Evolutionary conservation across 2,888 invertebrate species (phyloP), one percentile per base, ranked within the genome.

Genomic region (Tenthredo amoena): DNA sequence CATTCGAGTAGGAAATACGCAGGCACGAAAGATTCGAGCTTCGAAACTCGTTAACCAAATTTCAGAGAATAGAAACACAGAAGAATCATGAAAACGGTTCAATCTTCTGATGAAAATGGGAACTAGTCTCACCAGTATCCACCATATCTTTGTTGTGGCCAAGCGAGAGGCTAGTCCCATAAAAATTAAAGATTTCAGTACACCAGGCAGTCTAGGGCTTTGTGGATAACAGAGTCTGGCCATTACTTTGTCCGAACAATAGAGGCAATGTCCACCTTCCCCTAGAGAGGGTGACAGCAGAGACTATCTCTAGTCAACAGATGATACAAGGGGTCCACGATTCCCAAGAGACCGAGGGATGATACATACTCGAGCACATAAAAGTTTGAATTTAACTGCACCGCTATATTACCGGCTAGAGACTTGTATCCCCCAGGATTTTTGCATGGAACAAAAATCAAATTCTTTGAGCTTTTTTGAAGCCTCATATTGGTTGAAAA

Each of bases 131-230:
- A 15, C 18, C 34, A 34, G 31, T 34, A 12, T 2, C 15, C 3
- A 31, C 5, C 34, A 68, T 34, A 18, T 68, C 68, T 18, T 26
- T 34, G 68, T 68, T 68, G 18, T 34, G 18, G 18, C 68, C 15
- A 68, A 34, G 68, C 68, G 68, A 68, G 34, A 68, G 15, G 31
- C 68, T 34, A 68, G 68, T 68, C 18, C 86, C 88, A 87, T 85
- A 88, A 89, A 90, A 92, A 91, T 91, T 90, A 89, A 91, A 92
- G 91, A 91, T 90, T 89, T 89, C 88, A 86, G 87, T 87, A 72
- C 84, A 72, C 85, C 83, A 5, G 71, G 34, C 40, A 18, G 31
- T 37, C 62, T 21, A 37, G 37, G 62, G 58, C 26, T 62, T 18
- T 37, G 37, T 26, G 68, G 65, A 62, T 81, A 40, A 65, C 81